Percentiles rank a stretch among this genome's conserved stretches.
phyloP scores from a whole-genome alignment of 2,888 invertebrate genomes.

The Coremacera marginata region DNA sequence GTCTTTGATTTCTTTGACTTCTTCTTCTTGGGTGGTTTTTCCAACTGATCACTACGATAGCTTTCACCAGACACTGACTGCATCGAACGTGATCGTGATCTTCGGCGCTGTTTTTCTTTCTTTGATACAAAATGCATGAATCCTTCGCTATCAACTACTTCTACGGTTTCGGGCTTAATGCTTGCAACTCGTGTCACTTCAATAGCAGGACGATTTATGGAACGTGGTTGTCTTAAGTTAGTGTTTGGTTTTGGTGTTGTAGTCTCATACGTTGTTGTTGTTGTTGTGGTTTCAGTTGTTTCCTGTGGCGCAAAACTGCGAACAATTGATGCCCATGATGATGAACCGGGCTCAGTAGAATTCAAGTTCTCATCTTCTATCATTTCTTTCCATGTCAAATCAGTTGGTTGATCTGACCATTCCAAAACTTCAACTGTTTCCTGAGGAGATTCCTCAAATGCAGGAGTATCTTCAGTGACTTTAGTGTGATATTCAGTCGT shows the following conservation, averaged over 20 bases:
- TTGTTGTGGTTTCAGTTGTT: conserved; percentile 4
- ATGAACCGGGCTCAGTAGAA: conserved; percentile 46
- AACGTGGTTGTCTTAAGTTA: conserved; percentile 54
- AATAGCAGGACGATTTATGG: conserved; percentile 55
- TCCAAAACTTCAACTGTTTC: conserved; percentile 13
- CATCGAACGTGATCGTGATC: conserved; percentile 72
- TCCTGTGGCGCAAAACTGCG: conserved; percentile 48
- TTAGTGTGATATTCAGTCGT: conserved; percentile 20
- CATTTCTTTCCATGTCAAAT: conserved; percentile 58
- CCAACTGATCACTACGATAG: conserved; percentile 46
- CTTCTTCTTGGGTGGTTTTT: conserved; percentile 69
- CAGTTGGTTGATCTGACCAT: conserved; percentile 41
- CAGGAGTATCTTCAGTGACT: background rate
- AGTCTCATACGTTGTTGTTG: conserved; percentile 7
- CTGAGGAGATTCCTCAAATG: conserved; percentile 5
- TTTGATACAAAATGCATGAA: conserved; percentile 71
- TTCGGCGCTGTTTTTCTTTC: conserved; percentile 68
- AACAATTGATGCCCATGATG: conserved; percentile 56
- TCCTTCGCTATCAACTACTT: conserved; percentile 66
- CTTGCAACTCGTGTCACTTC: conserved; percentile 54
- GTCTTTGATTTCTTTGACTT: conserved; percentile 54
- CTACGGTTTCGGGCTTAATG: conserved; percentile 30
- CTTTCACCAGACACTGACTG: conserved; percentile 61
- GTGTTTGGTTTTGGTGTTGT: conserved; percentile 3
- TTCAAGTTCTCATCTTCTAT: conserved; percentile 55